These are phyloP conservation scores for Drosophila sordidula DNA, from an alignment of 2,888 invertebrate species.

Conservation along the genomic window DNA sequence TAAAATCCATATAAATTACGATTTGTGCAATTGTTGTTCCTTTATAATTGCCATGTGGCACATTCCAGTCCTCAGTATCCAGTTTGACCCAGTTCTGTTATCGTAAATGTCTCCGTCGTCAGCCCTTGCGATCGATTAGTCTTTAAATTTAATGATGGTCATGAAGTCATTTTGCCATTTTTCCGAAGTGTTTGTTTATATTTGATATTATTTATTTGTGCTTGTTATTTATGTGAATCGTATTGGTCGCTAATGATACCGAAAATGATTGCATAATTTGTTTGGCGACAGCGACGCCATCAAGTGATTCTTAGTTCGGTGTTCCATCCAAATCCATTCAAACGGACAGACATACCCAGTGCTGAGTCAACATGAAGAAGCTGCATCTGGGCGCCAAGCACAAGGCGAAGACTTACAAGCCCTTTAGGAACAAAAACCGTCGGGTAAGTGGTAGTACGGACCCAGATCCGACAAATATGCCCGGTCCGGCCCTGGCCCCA, in stretches of 20 bases:
- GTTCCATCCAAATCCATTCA: slow-evolving; percentile 32
- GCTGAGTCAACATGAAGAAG: slow-evolving; percentile 74
- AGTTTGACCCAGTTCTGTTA: slow-evolving; percentile 39
- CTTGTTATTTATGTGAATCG: not conserved
- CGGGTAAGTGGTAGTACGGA: slow-evolving; percentile 76
- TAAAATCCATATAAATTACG: not conserved
- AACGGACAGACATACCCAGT: not conserved
- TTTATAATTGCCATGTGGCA: not conserved
- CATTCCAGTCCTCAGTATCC: slow-evolving; percentile 4
- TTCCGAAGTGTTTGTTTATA: slow-evolving; percentile 71
- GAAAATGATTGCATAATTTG: slow-evolving; percentile 73
- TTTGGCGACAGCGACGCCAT: slow-evolving; percentile 36
- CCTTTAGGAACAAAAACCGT: slow-evolving; percentile 82
- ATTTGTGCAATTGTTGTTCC: not conserved
- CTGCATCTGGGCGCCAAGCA: slow-evolving; percentile 78
- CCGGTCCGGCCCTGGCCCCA: slow-evolving; percentile 1
- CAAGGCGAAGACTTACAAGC: slow-evolving; percentile 71
- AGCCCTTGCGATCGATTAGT: slow-evolving; percentile 15
- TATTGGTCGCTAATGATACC: not conserved
- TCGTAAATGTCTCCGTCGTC: not conserved
- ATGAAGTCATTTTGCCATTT: slow-evolving; percentile 49
- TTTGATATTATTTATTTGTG: slow-evolving; percentile 31
- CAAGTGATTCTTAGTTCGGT: slow-evolving; percentile 31
- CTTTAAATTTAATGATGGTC: slow-evolving; percentile 49
- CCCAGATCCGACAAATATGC: slow-evolving; percentile 24